Base-by-base conservation (phyloP, 2,797 vertebrate genomes). In the Hydrocynus forskahlii region DNA sequence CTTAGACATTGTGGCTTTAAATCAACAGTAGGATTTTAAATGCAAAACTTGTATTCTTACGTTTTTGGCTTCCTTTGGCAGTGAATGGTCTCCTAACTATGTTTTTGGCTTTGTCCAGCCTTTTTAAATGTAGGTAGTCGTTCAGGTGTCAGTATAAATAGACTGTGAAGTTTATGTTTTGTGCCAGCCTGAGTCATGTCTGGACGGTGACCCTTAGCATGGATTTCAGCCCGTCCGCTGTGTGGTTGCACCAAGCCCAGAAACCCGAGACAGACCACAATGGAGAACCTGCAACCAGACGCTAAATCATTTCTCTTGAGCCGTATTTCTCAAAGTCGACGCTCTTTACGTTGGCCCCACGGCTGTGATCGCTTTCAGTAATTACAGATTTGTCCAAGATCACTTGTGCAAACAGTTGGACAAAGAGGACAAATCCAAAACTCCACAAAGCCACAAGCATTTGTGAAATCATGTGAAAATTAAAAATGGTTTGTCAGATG, bases 121-220 rank as follows among this genome's bases (percentile, higher is more conserved):
- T 29, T 54, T 45, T 63, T 12, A 16, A 63, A 7, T 45, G 38
- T 19, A 76, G 5, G 2, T 10, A 66, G 13, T 19, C 45, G 50
- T 35, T n/a, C 19, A 59, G 52, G 7, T 40, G 35, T 78, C 38
- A 23, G 17, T 78, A 68, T 45, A 83, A 81, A 78, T 80, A 82
- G 83, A 70, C 69, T 9, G 43, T 50, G 68, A 76, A 52, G 12
- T 23, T 57, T 81, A 62, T 69, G 64, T 19, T 60, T 60, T 43
- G 43, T 76, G 54, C 52, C 59, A 38, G 50, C 59, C 81, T 75
- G 63, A 70, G 66, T 78, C 79, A 80, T 80, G 57, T 80, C 63
- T 72, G 50, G 69, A 63, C 12, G 7, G 57, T 83, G 68, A 85
- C 85, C 77, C 82, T 81, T 86, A 29, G 75, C 85, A 84, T 72